These are phyloP conservation scores for Cyprinodon tularosa DNA, from an alignment of 2,113 vertebrate species.

Conservation along the genomic window DNA sequence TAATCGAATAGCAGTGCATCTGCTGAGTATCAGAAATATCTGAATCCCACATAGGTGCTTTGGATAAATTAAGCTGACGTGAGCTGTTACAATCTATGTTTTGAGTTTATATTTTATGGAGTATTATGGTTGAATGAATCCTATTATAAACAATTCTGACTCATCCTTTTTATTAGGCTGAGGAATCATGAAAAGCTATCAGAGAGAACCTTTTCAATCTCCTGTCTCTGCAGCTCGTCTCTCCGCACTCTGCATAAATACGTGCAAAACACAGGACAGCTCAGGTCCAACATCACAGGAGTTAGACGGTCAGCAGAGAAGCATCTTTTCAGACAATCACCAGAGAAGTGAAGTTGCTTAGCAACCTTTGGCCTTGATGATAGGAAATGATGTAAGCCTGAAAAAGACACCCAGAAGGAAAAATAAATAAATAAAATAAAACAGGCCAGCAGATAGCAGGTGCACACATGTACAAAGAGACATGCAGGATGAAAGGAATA, in stretches of 20 bases:
- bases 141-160: constrained; percentile 20
- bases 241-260: constrained; percentile 17
- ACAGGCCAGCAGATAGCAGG: constrained; percentile 26
- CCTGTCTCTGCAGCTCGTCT: background rate
- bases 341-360: constrained; percentile 76
- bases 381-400: constrained; percentile 66
- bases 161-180: constrained; percentile 41
- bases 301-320: constrained; percentile 23
- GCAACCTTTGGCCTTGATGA: constrained; percentile 81
- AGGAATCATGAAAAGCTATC: constrained; percentile 28
- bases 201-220: constrained; percentile 14
- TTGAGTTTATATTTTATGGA: too few relatives aligned
- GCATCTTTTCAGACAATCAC: constrained; percentile 62
- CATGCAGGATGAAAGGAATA: constrained; percentile 37
- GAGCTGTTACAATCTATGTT: background rate
- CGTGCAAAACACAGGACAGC: constrained; percentile 27
- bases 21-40: too few relatives aligned
- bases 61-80: background rate
- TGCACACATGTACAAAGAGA: constrained; percentile 17
- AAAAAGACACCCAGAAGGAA: constrained; percentile 13
- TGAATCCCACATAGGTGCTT: too few relatives aligned
- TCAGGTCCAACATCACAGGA: constrained; percentile 19
- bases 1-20: too few relatives aligned
- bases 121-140: constrained; percentile 10
- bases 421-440: constrained; percentile 47